Evolutionary conservation across 2,888 invertebrate species (phyloP), one percentile per base, ranked within the genome.

Genomic region (Sinhomidia bicolor): DNA sequence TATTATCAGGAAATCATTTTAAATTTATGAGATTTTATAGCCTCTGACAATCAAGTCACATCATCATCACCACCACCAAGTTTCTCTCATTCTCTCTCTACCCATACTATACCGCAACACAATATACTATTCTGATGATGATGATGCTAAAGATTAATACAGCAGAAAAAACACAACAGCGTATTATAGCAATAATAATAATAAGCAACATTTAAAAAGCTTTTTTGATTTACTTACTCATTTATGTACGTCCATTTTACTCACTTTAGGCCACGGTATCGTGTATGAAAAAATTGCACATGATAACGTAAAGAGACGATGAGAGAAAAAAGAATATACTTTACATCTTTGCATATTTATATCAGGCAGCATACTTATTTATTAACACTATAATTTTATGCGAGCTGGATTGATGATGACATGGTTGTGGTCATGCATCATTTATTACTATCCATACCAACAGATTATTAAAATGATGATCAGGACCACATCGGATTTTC

Each of bases 1-100:
- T 68, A 82, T 82, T 82, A 82, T 82, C 54, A 65, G 68, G 82
- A 71, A 71, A 54, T 82, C 54, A 82, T 82, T 82, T 68, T 82
- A 82, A 82, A 82, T 82, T 82, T 82, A 82, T 71, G 71, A 82
- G 82, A 41, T 54, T 82, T 51, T 82, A 82, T 14, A 82, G 44
- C 12, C 10, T 32, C 81, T 47, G 29, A 81, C 65, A 81, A 82
- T 71, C 62, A 81, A 60, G 62, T 20, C 80, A 80, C 17, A 23
- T 17, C 60, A 60, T 32, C 23, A 20, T 17, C n/a, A n/a, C n/a
- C n/a, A n/a, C n/a, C n/a, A n/a, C n/a, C n/a, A n/a, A n/a, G n/a
- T n/a, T n/a, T n/a, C n/a, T 71, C 17, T 41, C 32, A 12, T 36
- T 1, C 36, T 36, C 7, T 7, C 7, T 36, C 36, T 5, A 44